Evolutionary conservation across 2,113 vertebrate species (phyloP).

Genomic region (Oryzias curvinotus): DNA sequence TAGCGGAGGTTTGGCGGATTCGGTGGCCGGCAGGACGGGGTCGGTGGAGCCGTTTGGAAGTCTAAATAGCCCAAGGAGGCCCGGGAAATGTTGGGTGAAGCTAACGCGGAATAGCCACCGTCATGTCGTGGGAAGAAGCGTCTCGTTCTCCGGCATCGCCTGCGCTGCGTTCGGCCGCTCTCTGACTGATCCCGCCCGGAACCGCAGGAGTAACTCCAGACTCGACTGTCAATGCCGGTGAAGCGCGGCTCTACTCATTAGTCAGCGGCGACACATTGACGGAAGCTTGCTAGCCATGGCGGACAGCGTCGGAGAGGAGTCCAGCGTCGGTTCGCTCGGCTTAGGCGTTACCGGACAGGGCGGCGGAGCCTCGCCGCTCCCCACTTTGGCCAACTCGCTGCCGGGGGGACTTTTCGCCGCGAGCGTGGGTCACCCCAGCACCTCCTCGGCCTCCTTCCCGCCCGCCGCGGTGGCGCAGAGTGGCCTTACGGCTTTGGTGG

Average conservation of each 20-base stretch:
- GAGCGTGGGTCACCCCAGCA: conserved; percentile 35
- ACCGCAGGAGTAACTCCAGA: neutral
- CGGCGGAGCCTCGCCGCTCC: conserved; percentile 55
- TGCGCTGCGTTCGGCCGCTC: conserved; percentile 10
- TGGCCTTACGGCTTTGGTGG: conserved; percentile 61
- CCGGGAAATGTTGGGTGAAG: conserved; percentile 3
- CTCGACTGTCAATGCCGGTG: conserved; percentile 36
- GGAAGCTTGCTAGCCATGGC: conserved; percentile 68
- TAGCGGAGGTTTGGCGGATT: too few relatives aligned
- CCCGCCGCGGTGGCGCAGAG: conserved; percentile 59
- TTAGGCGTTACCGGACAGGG: conserved; percentile 50
- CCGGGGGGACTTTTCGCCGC: conserved; percentile 49
- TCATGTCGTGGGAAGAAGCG: conserved; percentile 54
- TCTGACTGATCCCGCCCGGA: conserved; percentile 46
- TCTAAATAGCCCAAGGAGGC: too few relatives aligned
- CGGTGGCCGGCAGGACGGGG: too few relatives aligned
- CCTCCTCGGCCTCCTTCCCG: conserved; percentile 54
- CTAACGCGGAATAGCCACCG: conserved; percentile 38
- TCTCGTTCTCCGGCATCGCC: conserved; percentile 38
- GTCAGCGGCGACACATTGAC: conserved; percentile 18
- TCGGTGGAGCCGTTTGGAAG: too few relatives aligned
- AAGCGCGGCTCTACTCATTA: conserved; percentile 10
- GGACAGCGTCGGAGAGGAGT: conserved; percentile 66
- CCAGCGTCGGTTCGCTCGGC: conserved; percentile 50
- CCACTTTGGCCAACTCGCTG: conserved; percentile 66